A percentile compares a stretch with the other conserved stretches of the same genome.
phyloP scores from a whole-genome alignment of 2,797 vertebrate species.

The Carapus acus region DNA sequence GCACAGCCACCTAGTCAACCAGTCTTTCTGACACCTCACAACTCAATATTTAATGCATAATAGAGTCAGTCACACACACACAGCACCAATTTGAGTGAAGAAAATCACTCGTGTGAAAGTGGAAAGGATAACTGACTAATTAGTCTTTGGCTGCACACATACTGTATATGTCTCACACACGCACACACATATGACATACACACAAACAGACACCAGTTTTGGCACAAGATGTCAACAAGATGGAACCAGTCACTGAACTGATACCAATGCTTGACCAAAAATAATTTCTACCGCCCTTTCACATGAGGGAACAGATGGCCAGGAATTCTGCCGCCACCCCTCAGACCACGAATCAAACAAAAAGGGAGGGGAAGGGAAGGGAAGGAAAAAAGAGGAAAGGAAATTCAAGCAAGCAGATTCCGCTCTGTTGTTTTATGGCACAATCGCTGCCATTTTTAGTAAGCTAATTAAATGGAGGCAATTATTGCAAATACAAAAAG shows the following conservation, averaged over 20 bases:
- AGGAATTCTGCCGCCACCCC: conserved; percentile 55
- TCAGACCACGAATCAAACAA: conserved; percentile 50
- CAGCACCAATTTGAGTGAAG: conserved; percentile 32
- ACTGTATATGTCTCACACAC: neutral
- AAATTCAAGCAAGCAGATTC: neutral
- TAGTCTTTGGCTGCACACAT: conserved; percentile 14
- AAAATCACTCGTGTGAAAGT: conserved; percentile 45
- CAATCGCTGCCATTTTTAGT: conserved; percentile 19
- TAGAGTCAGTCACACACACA: conserved; percentile 17
- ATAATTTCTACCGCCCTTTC: conserved; percentile 63
- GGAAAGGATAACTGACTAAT: conserved; percentile 38
- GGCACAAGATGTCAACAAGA: conserved; percentile 47
- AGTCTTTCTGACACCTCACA: conserved; percentile 52
- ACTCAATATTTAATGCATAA: conserved; percentile 57
- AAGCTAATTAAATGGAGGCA: conserved; percentile 32
- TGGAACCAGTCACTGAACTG: conserved; percentile 54
- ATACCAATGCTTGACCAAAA: conserved; percentile 62
- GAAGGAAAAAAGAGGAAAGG: conserved; percentile 6
- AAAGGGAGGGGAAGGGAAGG: conserved; percentile 15
- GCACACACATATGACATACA: conserved; percentile 20
- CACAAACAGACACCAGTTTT: conserved; percentile 27
- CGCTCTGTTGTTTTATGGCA: conserved; percentile 17
- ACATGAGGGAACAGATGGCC: conserved; percentile 63
- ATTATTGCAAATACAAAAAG: conserved; percentile 19
- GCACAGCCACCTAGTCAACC: conserved; percentile 48